phyloP scores from a whole-genome alignment of 2,113 vertebrate species.

The Leptobrachium leishanense region DNA sequence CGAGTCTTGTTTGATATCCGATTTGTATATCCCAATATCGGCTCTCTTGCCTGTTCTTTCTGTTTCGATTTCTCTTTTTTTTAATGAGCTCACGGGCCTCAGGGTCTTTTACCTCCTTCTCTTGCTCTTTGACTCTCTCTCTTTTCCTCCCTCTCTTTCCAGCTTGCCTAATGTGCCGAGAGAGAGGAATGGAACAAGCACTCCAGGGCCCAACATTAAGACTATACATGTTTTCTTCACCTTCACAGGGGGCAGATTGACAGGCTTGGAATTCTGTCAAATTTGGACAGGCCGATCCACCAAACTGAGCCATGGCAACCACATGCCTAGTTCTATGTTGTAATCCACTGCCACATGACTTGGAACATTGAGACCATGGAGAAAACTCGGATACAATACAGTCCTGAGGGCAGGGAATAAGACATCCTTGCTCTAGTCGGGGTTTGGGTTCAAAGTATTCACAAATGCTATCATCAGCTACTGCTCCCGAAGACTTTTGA shows the following conservation, averaged over 20 bases:
- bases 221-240: constrained; percentile 80
- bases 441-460: constrained; percentile 96
- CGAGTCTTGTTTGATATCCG: constrained; percentile 87
- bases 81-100: constrained; percentile 92
- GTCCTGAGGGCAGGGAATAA: constrained; percentile 90
- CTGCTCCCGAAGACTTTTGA: constrained; percentile 74
- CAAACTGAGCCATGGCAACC: constrained; percentile 83
- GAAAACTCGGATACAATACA: constrained; percentile 89
- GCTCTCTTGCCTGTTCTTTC: constrained; percentile 88
- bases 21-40: constrained; percentile 93
- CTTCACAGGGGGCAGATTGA: constrained; percentile 70
- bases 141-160: constrained; percentile 81
- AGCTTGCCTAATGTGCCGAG: constrained; percentile 72
- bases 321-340: constrained; percentile 84
- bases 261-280: constrained; percentile 92
- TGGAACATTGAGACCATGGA: constrained; percentile 89
- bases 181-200: constrained; percentile 67
- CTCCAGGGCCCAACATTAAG: constrained; percentile 85
- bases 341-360: constrained; percentile 85
- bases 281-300: constrained; percentile 84
- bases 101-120: constrained; percentile 77
- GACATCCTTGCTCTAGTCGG: constrained; percentile 90
- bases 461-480: constrained; percentile 87
- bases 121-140: constrained; percentile 76
- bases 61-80: constrained; percentile 89